Conservation (phyloP, 2,113 vertebrate genomes). For the Mustela nigripes region DNA sequence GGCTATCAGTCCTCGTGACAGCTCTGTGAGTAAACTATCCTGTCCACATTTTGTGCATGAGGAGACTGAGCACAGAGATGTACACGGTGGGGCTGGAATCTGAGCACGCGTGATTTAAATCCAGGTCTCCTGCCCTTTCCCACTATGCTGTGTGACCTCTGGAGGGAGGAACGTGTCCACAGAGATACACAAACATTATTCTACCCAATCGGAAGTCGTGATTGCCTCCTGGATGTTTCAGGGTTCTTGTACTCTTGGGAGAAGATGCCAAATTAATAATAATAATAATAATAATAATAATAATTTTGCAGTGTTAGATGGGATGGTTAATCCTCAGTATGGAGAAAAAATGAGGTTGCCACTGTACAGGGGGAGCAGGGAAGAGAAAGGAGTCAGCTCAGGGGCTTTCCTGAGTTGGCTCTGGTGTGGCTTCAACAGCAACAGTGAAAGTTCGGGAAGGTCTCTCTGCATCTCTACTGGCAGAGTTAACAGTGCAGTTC, state of each 20-base stretch:
- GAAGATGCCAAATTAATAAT: neutral
- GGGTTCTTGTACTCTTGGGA: neutral
- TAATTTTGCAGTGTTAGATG: neutral
- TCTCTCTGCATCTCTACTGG: neutral
- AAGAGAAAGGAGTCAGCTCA: neutral
- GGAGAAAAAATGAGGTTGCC: neutral
- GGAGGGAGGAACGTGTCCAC: neutral
- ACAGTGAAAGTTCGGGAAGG: neutral
- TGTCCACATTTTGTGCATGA: neutral
- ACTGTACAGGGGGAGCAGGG: neutral
- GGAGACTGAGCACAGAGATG: neutral
- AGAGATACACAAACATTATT: slow-evolving; percentile 31
- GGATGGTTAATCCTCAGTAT: neutral
- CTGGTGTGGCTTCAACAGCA: too few relatives aligned
- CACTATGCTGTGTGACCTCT: neutral
- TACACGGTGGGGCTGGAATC: neutral
- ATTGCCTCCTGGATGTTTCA: neutral
- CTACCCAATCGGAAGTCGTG: neutral
- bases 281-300: neutral
- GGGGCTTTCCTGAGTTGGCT: neutral
- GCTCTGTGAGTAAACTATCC: neutral
- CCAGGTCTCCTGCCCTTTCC: neutral
- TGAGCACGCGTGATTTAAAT: neutral
- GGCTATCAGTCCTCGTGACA: neutral
- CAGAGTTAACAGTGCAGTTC: neutral